Percentiles rank a stretch among this genome's conserved stretches.
These are phyloP conservation scores for Anarrhichthys ocellatus DNA, from an alignment of 2,113 vertebrate genomes.

Conservation along the genomic window DNA sequence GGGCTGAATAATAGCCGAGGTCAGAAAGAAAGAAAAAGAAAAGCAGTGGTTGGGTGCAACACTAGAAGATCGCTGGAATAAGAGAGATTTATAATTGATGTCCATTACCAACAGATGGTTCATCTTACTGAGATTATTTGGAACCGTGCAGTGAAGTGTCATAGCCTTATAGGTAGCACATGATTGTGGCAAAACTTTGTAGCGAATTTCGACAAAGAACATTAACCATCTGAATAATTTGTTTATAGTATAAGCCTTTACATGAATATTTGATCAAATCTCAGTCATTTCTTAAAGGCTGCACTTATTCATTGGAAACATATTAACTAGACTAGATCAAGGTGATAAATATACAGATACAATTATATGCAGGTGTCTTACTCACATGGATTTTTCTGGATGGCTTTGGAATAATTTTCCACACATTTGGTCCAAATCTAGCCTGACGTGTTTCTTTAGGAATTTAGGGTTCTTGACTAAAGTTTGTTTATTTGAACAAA, in stretches of 20 bases:
- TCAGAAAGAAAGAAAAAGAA: conserved; percentile 3
- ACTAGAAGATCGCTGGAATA: neutral
- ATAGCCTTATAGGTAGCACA: neutral
- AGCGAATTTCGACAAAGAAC: neutral
- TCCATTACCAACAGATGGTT: conserved; percentile 17
- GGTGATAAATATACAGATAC: neutral
- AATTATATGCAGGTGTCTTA: neutral
- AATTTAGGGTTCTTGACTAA: neutral
- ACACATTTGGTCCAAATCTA: neutral
- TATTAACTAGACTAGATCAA: neutral
- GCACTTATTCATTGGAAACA: neutral
- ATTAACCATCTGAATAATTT: neutral
- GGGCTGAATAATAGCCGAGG: neutral
- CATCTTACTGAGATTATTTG: conserved; percentile 27
- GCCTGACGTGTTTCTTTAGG: neutral
- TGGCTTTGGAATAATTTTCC: neutral
- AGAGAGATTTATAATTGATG: conserved; percentile 13
- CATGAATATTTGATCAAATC: neutral
- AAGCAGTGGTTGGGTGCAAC: neutral
- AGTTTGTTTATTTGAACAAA: neutral
- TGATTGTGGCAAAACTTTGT: neutral
- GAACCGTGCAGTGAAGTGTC: neutral
- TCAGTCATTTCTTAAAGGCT: neutral
- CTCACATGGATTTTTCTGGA: neutral
- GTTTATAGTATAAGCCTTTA: neutral